phyloP scores from a whole-genome alignment of 2,888 invertebrate genomes.

The Stramonita haemastoma region DNA sequence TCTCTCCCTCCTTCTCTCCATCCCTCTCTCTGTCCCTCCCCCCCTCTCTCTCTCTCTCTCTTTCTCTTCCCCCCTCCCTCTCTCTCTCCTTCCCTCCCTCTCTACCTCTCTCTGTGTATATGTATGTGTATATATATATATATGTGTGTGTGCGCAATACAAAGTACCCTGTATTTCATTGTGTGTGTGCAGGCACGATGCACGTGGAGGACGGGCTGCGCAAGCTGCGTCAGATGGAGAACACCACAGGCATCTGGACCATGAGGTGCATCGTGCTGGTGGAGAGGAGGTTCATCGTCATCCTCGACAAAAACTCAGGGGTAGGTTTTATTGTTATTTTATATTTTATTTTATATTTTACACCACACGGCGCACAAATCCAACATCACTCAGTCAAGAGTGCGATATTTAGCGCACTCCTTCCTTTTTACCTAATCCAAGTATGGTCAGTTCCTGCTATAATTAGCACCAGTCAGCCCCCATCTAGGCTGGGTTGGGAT shows the following conservation, averaged over 20 bases:
- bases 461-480: too few species aligned
- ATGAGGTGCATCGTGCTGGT: slow-evolving; percentile 73
- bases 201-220: slow-evolving; percentile 84
- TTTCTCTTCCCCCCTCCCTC: not conserved
- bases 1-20: not conserved
- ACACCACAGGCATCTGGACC: slow-evolving; percentile 94
- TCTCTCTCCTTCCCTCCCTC: not conserved
- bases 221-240: slow-evolving; percentile 84
- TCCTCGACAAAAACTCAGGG: slow-evolving; percentile 73
- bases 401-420: too few species aligned
- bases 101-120: not conserved
- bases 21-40: slow-evolving; percentile 7
- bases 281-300: slow-evolving; percentile 65
- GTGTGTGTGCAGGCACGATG: slow-evolving; percentile 67
- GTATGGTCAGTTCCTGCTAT: too few species aligned
- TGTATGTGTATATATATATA: not conserved
- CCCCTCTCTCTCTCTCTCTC: not conserved
- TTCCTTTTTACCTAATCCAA: too few species aligned
- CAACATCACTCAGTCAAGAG: too few species aligned
- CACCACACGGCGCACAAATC: too few species aligned
- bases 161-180: too few species aligned
- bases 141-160: not conserved
- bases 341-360: too few species aligned
- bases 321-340: slow-evolving; percentile 54
- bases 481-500: too few species aligned